phyloP scores from a whole-genome alignment of 2,797 vertebrate genomes.

The Xiphophorus birchmanni region DNA sequence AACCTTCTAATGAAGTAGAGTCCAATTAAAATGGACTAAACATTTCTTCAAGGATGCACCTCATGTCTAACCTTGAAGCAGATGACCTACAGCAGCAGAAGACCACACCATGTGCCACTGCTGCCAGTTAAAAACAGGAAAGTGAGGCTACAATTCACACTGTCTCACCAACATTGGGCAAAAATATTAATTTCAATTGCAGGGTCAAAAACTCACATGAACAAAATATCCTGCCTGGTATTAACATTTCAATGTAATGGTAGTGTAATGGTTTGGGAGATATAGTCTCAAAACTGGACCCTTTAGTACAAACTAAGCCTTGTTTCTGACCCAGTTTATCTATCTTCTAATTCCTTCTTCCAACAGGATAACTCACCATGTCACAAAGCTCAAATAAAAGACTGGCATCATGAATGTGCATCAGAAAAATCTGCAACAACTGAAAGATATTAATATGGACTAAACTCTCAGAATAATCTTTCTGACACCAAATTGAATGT shows the following conservation, averaged over 20 bases:
- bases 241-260: neutral
- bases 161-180: neutral
- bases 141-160: neutral
- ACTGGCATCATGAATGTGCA: neutral
- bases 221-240: neutral
- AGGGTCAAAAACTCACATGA: neutral
- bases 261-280: neutral
- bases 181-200: neutral
- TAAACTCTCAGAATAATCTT: neutral
- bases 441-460: neutral
- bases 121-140: neutral
- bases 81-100: neutral
- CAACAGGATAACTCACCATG: neutral
- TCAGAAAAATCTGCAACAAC: neutral
- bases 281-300: neutral
- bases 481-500: neutral
- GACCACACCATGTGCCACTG: neutral
- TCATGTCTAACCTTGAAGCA: neutral
- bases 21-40: too few species aligned
- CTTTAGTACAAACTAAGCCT: neutral
- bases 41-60: neutral
- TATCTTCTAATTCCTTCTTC: neutral
- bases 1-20: too few species aligned
- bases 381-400: neutral
- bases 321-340: neutral